These are phyloP conservation scores for Dasysyrphus albostriatus DNA, from an alignment of 2,888 invertebrate species.

Conservation along the genomic window DNA sequence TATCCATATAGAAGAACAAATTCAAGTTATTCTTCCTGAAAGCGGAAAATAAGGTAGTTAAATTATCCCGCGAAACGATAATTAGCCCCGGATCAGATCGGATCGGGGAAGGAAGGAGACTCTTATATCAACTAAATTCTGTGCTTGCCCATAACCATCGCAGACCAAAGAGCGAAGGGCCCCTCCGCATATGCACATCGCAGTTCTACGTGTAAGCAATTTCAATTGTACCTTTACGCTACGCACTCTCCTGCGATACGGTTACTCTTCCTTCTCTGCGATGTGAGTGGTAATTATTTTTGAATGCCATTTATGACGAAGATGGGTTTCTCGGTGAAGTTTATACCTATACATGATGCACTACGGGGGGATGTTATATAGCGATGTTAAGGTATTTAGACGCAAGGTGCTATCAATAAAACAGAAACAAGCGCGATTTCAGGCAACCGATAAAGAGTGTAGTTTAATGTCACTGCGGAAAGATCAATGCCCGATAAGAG, in stretches of 20 bases:
- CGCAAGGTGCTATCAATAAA: slow-evolving; percentile 73
- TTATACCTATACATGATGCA: background rate
- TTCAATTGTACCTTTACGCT: slow-evolving; percentile 51
- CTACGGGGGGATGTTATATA: background rate
- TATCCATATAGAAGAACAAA: slow-evolving; percentile 25
- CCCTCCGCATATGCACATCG: slow-evolving; percentile 27
- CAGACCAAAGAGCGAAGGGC: background rate
- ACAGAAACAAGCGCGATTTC: slow-evolving; percentile 53
- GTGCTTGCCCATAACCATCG: slow-evolving; percentile 57
- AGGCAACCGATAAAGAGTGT: slow-evolving; percentile 57
- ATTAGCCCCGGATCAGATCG: slow-evolving; percentile 61
- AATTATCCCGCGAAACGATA: slow-evolving; percentile 72
- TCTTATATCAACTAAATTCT: slow-evolving; percentile 22
- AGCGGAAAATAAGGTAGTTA: slow-evolving; percentile 75
- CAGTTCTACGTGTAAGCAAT: slow-evolving; percentile 43
- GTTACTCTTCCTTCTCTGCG: background rate
- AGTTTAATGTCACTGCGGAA: slow-evolving; percentile 71
- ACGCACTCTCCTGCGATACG: background rate
- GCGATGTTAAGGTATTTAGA: slow-evolving; percentile 50
- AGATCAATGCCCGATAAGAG: slow-evolving; percentile 70
- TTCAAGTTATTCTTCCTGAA: slow-evolving; percentile 73
- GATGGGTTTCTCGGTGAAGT: slow-evolving; percentile 17
- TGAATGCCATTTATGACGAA: slow-evolving; percentile 72
- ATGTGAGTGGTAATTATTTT: slow-evolving; percentile 70
- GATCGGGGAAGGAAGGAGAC: slow-evolving; percentile 40